Base-by-base conservation (phyloP, 2,113 vertebrate species). In the Channa argus region DNA sequence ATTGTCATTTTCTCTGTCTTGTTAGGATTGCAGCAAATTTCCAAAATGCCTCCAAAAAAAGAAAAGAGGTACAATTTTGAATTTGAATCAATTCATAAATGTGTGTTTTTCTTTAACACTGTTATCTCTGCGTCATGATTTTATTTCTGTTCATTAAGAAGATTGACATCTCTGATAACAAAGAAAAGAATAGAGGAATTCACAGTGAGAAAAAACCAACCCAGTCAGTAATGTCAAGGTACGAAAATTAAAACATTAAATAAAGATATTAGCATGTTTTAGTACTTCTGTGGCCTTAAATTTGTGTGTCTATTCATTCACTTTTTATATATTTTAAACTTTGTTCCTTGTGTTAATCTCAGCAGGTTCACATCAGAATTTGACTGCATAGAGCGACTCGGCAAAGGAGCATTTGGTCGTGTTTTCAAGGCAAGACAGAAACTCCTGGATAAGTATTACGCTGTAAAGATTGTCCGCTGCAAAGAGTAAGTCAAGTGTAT, bases 11-110 rank as follows among this genome's bases (percentile, higher is more conserved):
- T 78, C 53, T 8, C 33, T 80, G 2, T 67, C n/a, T n/a, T 63
- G 24, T 64, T 69, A 94, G 93, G 85, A 46, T 95, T 74, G 93
- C 94, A 74, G 38, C 87, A 68, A 88, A 71, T 41, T 94, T 95
- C 52, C 33, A 1, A 5, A 77, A 79, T 15, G 49, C 14, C 8
- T 0, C 0, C 4, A 12, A 0, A 59, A 33, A 15, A 0, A 92
- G 46, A 11, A 89, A 84, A 85, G 82, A 91, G 91, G 92, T 93
- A 24, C 1, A 24, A 24, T 24, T 24, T 24, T 24, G 24, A 24
- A 24, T 24, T 24, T 24, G 24, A 24, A 24, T 24, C 24, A 24
- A 24, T 24, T 24, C 24, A 24, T 24, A 69, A 64, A 47, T 41
- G 5, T 41, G 49, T 41, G 4, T 33, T 33, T 3, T 38, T 61